phyloP scores from a whole-genome alignment of 2,888 invertebrate species.

The Melanostoma scalare region DNA sequence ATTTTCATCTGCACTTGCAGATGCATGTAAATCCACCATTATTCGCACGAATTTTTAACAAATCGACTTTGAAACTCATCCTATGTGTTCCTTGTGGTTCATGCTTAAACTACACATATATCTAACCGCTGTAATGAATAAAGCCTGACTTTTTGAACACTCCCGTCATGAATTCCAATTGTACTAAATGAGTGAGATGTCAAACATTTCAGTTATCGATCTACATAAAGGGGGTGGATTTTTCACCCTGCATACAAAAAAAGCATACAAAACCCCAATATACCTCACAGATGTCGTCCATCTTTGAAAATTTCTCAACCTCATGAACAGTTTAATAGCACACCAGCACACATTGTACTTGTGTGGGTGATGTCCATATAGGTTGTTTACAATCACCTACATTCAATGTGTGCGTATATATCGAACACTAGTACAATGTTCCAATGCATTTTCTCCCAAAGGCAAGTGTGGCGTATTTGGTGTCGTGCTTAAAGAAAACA shows the following conservation, averaged over 20 bases:
- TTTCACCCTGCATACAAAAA: slow-evolving; percentile 64
- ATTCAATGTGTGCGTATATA: slow-evolving; percentile 59
- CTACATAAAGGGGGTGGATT: slow-evolving; percentile 65
- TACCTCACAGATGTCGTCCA: slow-evolving; percentile 63
- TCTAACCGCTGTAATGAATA: background rate
- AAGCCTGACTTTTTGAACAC: slow-evolving; percentile 30
- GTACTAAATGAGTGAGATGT: slow-evolving; percentile 56
- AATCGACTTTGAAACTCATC: no score
- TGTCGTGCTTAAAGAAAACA: slow-evolving; percentile 73
- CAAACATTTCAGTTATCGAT: slow-evolving; percentile 66
- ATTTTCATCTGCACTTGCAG: no score
- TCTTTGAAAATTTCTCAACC: slow-evolving; percentile 71
- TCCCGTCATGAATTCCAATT: slow-evolving; percentile 12
- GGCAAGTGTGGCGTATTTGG: slow-evolving; percentile 76
- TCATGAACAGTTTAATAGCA: slow-evolving; percentile 62
- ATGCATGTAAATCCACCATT: no score
- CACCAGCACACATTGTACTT: slow-evolving; percentile 19
- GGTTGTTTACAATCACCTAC: slow-evolving; percentile 74
- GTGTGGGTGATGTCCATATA: slow-evolving; percentile 56
- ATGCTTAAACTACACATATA: no score
- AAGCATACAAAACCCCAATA: slow-evolving; percentile 43
- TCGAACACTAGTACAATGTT: slow-evolving; percentile 63
- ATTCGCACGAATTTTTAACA: no score
- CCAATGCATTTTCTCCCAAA: slow-evolving; percentile 72
- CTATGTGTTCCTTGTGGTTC: no score